Percentiles rank a stretch among this genome's conserved stretches.
phyloP scores from a whole-genome alignment of 2,888 invertebrate species.

The Geophilus truncorum region DNA sequence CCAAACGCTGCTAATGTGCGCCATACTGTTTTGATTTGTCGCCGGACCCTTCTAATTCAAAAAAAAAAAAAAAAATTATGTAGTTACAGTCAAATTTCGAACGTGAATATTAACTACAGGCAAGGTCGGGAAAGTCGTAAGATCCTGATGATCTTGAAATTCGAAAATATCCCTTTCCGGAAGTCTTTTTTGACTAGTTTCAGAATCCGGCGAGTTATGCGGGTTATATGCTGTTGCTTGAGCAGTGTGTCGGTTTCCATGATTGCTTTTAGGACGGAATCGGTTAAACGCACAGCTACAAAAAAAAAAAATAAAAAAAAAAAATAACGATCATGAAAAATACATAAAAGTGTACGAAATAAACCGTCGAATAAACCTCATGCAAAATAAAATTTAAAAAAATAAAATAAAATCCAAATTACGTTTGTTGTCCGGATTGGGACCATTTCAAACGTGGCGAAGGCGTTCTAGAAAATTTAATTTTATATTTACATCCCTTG shows the following conservation, averaged over 20 bases:
- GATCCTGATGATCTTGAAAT: constrained; percentile 3
- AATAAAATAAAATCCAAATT: background rate
- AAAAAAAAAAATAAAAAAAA: background rate
- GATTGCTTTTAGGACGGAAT: background rate
- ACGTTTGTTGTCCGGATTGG: constrained; percentile 31
- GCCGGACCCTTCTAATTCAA: background rate
- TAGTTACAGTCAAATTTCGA: too few relatives aligned
- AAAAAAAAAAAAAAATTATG: background rate
- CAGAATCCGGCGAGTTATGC: background rate
- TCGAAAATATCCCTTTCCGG: constrained; percentile 6
- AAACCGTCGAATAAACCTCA: too few relatives aligned
- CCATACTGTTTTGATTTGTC: background rate
- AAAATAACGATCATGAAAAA: background rate
- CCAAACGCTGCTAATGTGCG: background rate
- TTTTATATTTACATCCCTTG: background rate
- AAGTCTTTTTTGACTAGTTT: background rate
- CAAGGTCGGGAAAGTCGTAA: background rate
- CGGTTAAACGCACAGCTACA: background rate
- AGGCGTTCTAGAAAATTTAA: constrained; percentile 28
- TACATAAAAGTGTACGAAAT: too few relatives aligned
- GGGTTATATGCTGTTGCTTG: background rate
- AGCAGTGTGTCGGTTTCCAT: background rate
- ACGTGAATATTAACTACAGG: background rate
- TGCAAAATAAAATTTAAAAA: background rate
- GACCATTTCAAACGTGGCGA: constrained; percentile 34